Evolutionary conservation across 1,140 invertebrate species (phyloP).

Genomic region (Ceratina japonica): DNA sequence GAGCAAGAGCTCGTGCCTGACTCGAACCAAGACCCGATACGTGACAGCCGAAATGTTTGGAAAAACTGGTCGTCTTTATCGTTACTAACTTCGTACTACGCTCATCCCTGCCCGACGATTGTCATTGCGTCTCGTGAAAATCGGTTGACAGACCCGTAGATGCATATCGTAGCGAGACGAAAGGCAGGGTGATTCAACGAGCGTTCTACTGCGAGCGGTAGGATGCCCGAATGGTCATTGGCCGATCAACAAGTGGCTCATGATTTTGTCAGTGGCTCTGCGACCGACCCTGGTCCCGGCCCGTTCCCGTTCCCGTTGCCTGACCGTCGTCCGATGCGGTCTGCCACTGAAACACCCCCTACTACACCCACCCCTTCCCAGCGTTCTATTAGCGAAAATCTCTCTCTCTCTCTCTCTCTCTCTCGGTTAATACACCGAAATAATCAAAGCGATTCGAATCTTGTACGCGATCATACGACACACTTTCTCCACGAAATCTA

Average conservation of each 20-base stretch:
- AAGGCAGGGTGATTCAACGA: conserved; percentile 6
- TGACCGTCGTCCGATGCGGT: conserved; percentile 36
- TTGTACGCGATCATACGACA: conserved; percentile 1
- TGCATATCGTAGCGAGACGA: not conserved
- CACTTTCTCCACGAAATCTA: conserved; percentile 31
- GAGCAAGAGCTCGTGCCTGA: no score
- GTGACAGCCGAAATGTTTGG: no score
- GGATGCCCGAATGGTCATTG: conserved; percentile 64
- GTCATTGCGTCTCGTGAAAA: not conserved
- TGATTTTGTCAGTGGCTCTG: conserved; percentile 75
- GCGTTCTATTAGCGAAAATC: not conserved
- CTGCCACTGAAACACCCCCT: conserved; percentile 37
- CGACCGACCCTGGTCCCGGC: conserved; percentile 10
- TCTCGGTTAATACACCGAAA: not conserved
- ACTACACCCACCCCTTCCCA: not conserved
- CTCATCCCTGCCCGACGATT: not conserved
- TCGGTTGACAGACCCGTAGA: not conserved
- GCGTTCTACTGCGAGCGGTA: conserved; percentile 18
- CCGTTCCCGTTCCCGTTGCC: conserved; percentile 5
- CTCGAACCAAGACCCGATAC: no score
- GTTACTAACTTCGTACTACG: not conserved
- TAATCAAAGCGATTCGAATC: no score
- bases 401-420: not conserved
- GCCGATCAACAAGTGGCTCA: conserved; percentile 76
- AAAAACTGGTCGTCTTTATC: no score